Conservation (phyloP, 2,888 invertebrate species). For the Athripsodes cinereus region DNA sequence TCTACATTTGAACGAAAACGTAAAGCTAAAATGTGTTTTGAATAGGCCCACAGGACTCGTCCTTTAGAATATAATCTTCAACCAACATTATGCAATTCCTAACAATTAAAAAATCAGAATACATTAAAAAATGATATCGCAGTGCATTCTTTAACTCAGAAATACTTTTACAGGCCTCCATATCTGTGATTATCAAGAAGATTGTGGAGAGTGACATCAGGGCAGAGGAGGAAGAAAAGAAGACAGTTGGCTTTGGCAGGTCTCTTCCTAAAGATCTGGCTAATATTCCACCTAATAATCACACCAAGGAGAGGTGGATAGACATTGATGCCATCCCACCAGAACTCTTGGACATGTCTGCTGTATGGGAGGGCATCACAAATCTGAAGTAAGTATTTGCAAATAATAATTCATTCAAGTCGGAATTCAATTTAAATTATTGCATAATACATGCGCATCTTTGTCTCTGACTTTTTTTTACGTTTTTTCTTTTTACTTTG, state of each 20-base stretch:
- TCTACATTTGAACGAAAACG: too few relatives aligned
- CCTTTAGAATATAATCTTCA: too few relatives aligned
- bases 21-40: too few relatives aligned
- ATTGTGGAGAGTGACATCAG: slow-evolving; percentile 46
- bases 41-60: too few relatives aligned
- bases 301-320: slow-evolving; percentile 50
- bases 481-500: not conserved
- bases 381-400: slow-evolving; percentile 44
- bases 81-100: too few relatives aligned
- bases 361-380: slow-evolving; percentile 57
- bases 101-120: too few relatives aligned
- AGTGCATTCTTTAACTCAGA: not conserved
- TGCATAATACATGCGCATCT: too few relatives aligned
- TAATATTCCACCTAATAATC: slow-evolving; percentile 49
- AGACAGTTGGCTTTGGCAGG: slow-evolving; percentile 47
- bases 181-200: slow-evolving; percentile 43
- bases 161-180: slow-evolving; percentile 39
- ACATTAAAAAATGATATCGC: not conserved
- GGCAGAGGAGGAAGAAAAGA: slow-evolving; percentile 45
- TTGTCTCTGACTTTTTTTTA: too few relatives aligned
- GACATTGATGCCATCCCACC: slow-evolving; percentile 48
- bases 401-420: not conserved
- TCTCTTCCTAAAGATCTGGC: slow-evolving; percentile 46
- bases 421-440: too few relatives aligned
- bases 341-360: slow-evolving; percentile 54